Conservation (phyloP, 35 echinoderm and acorn worm species). For the Holothuria glaberrima region DNA sequence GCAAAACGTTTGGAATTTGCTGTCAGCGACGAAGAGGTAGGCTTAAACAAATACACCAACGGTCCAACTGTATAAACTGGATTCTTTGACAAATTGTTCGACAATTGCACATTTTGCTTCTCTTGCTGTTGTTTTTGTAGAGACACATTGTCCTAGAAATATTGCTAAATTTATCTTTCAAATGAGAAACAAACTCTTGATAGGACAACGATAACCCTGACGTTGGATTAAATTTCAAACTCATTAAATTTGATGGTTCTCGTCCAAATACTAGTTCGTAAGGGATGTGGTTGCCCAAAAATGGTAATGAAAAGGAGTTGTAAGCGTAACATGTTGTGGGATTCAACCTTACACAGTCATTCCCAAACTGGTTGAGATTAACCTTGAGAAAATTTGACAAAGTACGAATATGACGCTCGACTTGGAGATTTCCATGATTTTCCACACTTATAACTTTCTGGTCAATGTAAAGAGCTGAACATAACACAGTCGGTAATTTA, state of each 20-base stretch:
- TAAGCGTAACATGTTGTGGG: too few species aligned
- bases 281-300: too few species aligned
- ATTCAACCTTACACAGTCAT: too few species aligned
- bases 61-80: conserved; percentile 57
- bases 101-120: conserved; percentile 56
- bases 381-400: too few species aligned
- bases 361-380: too few species aligned
- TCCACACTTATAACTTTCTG: background rate
- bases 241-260: conserved; percentile 52
- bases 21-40: conserved; percentile 63
- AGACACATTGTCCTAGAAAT: conserved; percentile 59
- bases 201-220: conserved; percentile 33
- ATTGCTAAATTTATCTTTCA: conserved; percentile 63
- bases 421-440: too few species aligned
- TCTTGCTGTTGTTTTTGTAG: conserved; percentile 59
- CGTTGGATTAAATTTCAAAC: conserved; percentile 61
- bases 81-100: too few species aligned
- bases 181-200: conserved; percentile 50
- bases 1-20: conserved; percentile 64
- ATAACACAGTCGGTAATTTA: background rate
- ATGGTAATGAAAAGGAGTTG: too few species aligned
- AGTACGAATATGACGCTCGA: too few species aligned
- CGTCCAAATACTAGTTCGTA: too few species aligned
- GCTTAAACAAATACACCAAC: conserved; percentile 55
- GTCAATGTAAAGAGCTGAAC: background rate